Evolutionary conservation across 2,888 invertebrate genomes (phyloP), one percentile per base, ranked within the genome.

Genomic region (Epinotia bilunana): DNA sequence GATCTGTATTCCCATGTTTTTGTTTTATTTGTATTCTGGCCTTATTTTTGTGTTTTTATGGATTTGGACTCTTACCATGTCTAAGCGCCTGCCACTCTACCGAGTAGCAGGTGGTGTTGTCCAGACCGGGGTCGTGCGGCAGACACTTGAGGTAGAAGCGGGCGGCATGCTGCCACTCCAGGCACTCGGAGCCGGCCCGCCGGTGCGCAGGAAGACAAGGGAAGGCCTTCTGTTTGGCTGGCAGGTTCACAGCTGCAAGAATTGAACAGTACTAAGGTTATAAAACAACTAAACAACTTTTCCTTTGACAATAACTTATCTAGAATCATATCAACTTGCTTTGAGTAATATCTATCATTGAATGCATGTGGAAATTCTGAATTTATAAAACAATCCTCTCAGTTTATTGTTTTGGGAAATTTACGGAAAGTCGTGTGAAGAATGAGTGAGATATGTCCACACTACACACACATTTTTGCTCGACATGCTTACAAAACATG

Each of bases 141-240:
- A 95, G 91, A 65, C 95, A 95, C 82, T 95, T 95, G 80, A 98
- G 91, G 81, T 97, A 97, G 57, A 98, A 92, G 0, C 98, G 94
- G 0, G 97, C 96, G 9, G 95, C 93, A 76, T 96, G 95, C 82
- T 97, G 95, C 98, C 98, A 98, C 86, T 98, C 98, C 73, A 97
- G 91, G 80, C 98, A 98, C 9, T 97, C 95, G 2, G 96, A 96
- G 2, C 96, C 96, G 79, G 87, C 81, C 20, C 88, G 92, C 0
- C 95, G 92, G 77, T 96, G 95, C 73, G 94, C 95, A 0, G 96
- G 95, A 0, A 97, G 89, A 82, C 98, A 98, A 1, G 96, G 95
- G 82, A 95, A 96, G 0, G 97, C 96, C 65, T 95, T 95, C n/a
- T 84, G 83, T 62, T 96, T 96, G 16, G 95, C 95, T 55, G 93